Base-by-base conservation (phyloP, 2,797 vertebrate genomes). In the Macroramphosus scolopax region DNA sequence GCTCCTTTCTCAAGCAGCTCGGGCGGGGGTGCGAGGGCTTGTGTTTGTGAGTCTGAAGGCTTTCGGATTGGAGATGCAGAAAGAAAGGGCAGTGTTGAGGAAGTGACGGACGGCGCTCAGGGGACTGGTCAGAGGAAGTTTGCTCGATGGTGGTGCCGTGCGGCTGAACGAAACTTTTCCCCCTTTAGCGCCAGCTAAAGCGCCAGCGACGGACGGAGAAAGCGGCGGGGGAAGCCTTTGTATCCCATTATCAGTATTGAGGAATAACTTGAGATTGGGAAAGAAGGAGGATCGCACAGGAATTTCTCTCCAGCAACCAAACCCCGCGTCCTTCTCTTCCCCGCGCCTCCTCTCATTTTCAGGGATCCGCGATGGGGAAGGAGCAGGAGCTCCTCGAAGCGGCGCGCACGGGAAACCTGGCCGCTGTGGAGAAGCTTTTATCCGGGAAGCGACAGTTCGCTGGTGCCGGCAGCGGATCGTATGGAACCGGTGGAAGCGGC, bases 371-470 rank as follows among this genome's bases (percentile, higher is more conserved):
- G 77, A 97, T 98, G 96, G 95, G 96, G 90, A 97, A 95, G 86
- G 96, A 98, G 90, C 96, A 97, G 88, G 96, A 97, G 89, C 92
- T 97, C 64, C 89, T 98, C 38, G 96, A 98, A 83, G 95, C 95
- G 87, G 93, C 96, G 70, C 94, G 95, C 35, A 97, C 93, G 25
- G 96, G 96, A 54, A 97, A 98, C 82, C 91, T 96, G 62, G 89
- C 92, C 72, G 93, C 94, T 0, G 95, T 96, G 75, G 95, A 97
- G 89, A 96, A 96, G 89, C 92, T 97, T 66, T 84, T 98, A 36
- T 94, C 94, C 38, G 95, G 94, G 47, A 97, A 94, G 83, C 88
- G 95, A 45, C 91, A 92, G 50, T 92, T 93, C 41, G 88, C 91
- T 1, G 93, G 92, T 51, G 85, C 87, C 71, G 88, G 91, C 38